Evolutionary conservation across 2,888 invertebrate species (phyloP), one percentile per base, ranked within the genome.

Genomic region (Orthosia incerta): DNA sequence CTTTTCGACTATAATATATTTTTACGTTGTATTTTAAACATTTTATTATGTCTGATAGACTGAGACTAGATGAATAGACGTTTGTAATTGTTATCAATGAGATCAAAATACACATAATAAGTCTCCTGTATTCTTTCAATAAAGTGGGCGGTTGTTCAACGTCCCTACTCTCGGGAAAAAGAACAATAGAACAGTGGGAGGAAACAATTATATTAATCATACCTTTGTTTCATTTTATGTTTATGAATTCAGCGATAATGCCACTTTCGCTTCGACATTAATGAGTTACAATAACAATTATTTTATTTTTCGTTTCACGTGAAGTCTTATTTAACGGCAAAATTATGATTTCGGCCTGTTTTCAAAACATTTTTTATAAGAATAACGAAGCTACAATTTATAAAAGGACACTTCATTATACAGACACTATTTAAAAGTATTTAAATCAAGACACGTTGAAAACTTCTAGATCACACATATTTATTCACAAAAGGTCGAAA

Each of bases 161-260:
- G 23, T 64, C 20, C 51, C 74, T 60, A 20, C 51, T 81, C n/a
- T 13, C 13, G 39, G n/a, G 57, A 67, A 78, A 79, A 78, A 79
- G 15, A 53, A 59, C 57, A 71, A 76, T 50, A 31, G 18, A 48
- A 64, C n/a, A 61, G 16, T 26, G 46, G 12, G 31, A 64, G 59
- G 64, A 78, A 68, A 68, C 18, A 71, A 78, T 68, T 71, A 61
- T 68, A 50, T 77, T 64, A 82, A 67, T 71, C 48, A 59, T 70
- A 50, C 26, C 50, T 65, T 67, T 68, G 53, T 46, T 63, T 63
- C 26, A 0, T 59, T 53, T 53, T 55, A 39, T 64, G 26, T 82
- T 80, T 71, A 68, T 50, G 45, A 63, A 59, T 64, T 64, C 50
- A 31, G 45, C 45, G 23, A 51, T 62, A 71, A 50, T 46, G 31